These are phyloP conservation scores for Corythornis madagascariensis DNA, from an alignment of 2,113 vertebrate species.

Conservation along the genomic window DNA sequence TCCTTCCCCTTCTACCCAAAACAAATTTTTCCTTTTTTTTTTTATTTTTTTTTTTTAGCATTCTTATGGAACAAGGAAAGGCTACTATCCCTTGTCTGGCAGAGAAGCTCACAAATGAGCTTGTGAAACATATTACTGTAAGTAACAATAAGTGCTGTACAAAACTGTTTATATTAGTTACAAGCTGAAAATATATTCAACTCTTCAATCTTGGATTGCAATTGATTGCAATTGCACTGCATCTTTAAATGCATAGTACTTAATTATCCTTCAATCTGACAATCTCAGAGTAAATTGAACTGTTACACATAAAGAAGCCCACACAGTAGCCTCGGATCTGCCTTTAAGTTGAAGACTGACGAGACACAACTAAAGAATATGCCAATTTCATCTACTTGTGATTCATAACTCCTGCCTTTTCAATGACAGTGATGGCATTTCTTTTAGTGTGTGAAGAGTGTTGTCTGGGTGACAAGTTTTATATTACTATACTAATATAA, in stretches of 20 bases:
- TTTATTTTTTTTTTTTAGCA: not conserved
- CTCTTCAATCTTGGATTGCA: not conserved
- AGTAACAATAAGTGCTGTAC: not conserved
- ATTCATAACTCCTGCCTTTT: not conserved
- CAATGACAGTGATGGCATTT: not conserved
- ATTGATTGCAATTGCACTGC: not conserved
- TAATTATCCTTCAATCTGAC: not conserved
- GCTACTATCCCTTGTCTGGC: constrained; percentile 72
- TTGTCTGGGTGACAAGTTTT: not conserved
- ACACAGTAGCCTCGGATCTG: not conserved
- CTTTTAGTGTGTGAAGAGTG: not conserved
- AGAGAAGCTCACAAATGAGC: constrained; percentile 69
- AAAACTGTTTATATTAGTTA: not conserved
- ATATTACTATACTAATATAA: not conserved
- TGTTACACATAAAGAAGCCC: not conserved
- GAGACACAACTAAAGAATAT: not conserved
- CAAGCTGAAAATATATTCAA: not conserved
- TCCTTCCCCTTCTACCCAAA: not conserved
- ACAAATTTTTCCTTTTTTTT: not conserved
- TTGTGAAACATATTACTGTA: constrained; percentile 72
- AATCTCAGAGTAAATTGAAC: not conserved
- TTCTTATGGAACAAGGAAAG: constrained; percentile 49
- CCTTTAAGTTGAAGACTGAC: not conserved
- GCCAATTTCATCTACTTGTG: not conserved
- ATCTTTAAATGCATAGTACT: not conserved